Percentiles rank a stretch among this genome's conserved stretches.
These are phyloP conservation scores for Zelleria hepariella DNA, from an alignment of 2,888 invertebrate genomes.

Conservation along the genomic window DNA sequence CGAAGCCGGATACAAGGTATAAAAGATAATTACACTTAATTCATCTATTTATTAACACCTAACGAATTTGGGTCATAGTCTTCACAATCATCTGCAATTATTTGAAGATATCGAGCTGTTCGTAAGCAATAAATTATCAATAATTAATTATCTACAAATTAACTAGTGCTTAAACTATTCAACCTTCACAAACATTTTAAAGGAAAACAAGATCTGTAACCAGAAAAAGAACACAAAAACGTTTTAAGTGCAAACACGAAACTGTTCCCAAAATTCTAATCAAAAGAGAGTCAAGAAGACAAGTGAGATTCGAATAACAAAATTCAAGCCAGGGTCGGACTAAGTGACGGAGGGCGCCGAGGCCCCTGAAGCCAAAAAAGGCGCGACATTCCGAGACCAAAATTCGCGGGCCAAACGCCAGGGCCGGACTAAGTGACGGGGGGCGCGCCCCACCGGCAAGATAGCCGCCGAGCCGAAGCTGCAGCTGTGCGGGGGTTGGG, in stretches of 20 bases:
- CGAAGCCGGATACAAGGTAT: neutral
- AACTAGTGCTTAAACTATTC: neutral
- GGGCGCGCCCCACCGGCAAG: constrained; percentile 34
- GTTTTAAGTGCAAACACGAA: neutral
- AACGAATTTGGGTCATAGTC: constrained; percentile 4
- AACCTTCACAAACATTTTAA: neutral
- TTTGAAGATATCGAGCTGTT: neutral
- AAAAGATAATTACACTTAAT: neutral
- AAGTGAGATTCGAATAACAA: neutral
- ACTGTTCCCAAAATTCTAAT: neutral
- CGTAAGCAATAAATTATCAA: neutral
- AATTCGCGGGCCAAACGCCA: too few relatives aligned
- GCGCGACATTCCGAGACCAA: too few relatives aligned
- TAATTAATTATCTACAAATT: neutral
- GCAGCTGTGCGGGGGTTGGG: constrained; percentile 60
- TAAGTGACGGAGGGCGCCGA: too few relatives aligned
- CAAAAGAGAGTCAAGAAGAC: too few relatives aligned
- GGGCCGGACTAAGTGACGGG: neutral
- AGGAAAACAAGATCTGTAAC: too few relatives aligned
- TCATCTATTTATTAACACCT: neutral
- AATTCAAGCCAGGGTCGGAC: neutral
- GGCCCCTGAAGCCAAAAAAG: too few relatives aligned
- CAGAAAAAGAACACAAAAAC: neutral
- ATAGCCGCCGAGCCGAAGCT: constrained; percentile 65
- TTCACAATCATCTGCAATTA: neutral